These are phyloP conservation scores for Rhopilema esculentum DNA, from an alignment of 30 jellyfish, hydroid and myxozoan species.

Conservation along the genomic window DNA sequence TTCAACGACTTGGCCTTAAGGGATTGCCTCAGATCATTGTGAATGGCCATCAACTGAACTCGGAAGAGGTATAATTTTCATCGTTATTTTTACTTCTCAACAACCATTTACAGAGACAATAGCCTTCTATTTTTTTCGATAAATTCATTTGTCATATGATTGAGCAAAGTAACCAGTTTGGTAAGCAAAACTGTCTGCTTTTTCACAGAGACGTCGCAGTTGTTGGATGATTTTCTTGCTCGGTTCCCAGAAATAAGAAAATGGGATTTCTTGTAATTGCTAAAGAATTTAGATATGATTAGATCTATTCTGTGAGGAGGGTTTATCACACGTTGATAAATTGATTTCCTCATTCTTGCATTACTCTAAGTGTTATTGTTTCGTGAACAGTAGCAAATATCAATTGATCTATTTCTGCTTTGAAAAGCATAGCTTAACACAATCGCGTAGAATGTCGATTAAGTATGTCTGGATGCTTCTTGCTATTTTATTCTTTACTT, in stretches of 20 bases:
- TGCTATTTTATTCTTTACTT: not conserved
- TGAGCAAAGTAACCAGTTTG: too few species aligned
- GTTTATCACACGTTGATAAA: not conserved
- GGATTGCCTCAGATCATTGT: conserved; percentile 73
- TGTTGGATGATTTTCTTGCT: not conserved
- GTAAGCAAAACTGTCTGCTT: too few species aligned
- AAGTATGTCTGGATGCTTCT: not conserved
- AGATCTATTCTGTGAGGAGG: not conserved
- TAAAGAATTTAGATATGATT: not conserved
- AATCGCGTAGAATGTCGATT: too few species aligned
- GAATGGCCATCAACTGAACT: conserved; percentile 66
- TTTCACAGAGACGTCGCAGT: too few species aligned
- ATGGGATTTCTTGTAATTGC: not conserved
- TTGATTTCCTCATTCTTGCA: not conserved
- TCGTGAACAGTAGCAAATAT: too few species aligned
- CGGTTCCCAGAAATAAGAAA: not conserved
- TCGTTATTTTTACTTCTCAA: not conserved
- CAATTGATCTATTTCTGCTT: not conserved
- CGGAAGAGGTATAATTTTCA: conserved; percentile 73
- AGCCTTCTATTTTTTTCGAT: too few species aligned
- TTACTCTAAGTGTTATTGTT: not conserved
- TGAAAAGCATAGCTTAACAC: not conserved
- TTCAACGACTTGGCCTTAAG: conserved; percentile 76
- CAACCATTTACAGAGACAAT: too few species aligned
- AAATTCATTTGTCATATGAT: too few species aligned